Percentiles rank a stretch among this genome's conserved stretches.
These are phyloP conservation scores for Hystrix brachyura DNA, from an alignment of 2,113 vertebrate genomes.

Conservation along the genomic window DNA sequence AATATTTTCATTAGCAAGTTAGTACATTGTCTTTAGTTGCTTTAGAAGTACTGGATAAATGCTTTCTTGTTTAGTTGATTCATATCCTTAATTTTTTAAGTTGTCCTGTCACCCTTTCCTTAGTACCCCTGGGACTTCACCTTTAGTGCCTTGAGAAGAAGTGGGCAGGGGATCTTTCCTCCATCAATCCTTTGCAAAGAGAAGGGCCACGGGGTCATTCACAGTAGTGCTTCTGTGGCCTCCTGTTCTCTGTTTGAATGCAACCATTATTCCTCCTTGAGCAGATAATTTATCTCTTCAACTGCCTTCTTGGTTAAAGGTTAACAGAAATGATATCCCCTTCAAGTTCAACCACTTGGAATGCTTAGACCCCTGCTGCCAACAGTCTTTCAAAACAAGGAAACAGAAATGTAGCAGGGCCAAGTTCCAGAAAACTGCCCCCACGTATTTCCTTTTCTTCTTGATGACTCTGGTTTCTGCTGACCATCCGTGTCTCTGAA, in stretches of 20 bases:
- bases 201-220: background rate
- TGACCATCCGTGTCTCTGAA: background rate
- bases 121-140: conserved; percentile 20
- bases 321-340: conserved; percentile 75
- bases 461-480: background rate
- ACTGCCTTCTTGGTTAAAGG: conserved; percentile 77
- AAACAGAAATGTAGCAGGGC: conserved; percentile 50
- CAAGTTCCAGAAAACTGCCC: conserved; percentile 21
- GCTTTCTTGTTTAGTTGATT: conserved; percentile 58
- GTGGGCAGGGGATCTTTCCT: background rate
- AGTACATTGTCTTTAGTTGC: conserved; percentile 61
- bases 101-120: conserved; percentile 47
- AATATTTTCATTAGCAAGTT: conserved; percentile 68
- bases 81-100: conserved; percentile 73
- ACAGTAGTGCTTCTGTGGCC: conserved; percentile 28
- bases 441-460: conserved; percentile 36
- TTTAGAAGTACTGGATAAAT: conserved; percentile 67
- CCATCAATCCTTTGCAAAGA: conserved; percentile 61
- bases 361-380: conserved; percentile 36
- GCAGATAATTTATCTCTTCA: conserved; percentile 72
- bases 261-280: conserved; percentile 53
- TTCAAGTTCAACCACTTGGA: conserved; percentile 71
- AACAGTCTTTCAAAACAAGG: conserved; percentile 61
- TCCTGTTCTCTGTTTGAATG: conserved; percentile 65
- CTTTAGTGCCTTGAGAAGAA: conserved; percentile 56